Percentiles rank a stretch among this genome's conserved stretches.
These are phyloP conservation scores for Conopomorpha cramerella DNA, from an alignment of 1,140 invertebrate genomes.

Conservation along the genomic window DNA sequence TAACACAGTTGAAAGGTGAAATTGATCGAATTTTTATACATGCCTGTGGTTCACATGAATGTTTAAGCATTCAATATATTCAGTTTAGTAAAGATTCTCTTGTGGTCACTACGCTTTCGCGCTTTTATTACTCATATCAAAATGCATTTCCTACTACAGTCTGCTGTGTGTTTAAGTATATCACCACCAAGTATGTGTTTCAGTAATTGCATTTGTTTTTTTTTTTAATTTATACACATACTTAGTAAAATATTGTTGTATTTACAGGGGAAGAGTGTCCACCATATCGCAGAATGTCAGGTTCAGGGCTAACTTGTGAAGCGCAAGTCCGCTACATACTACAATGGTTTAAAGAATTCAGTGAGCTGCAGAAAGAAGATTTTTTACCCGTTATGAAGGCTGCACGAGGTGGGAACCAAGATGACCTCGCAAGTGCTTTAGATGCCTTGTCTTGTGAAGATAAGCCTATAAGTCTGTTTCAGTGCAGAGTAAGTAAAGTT, in stretches of 20 bases:
- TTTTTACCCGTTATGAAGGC: slow-evolving; percentile 77
- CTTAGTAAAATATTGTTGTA: neutral
- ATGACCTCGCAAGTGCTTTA: slow-evolving; percentile 74
- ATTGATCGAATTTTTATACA: no score
- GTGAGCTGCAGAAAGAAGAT: slow-evolving; percentile 82
- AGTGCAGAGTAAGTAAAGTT: slow-evolving; percentile 74
- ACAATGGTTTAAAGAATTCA: slow-evolving; percentile 90
- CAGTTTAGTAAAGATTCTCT: no score
- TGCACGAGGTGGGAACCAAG: slow-evolving; percentile 65
- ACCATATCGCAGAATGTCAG: slow-evolving; percentile 34
- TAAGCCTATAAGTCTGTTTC: slow-evolving; percentile 83
- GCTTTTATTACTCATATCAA: no score
- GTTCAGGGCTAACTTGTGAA: slow-evolving; percentile 61
- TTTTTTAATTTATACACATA: no score
- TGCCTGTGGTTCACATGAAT: no score
- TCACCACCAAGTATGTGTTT: no score
- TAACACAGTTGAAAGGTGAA: slow-evolving; percentile 50
- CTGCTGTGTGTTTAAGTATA: no score
- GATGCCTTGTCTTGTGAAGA: slow-evolving; percentile 69
- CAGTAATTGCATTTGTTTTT: no score
- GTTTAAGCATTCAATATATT: no score
- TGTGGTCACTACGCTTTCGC: no score
- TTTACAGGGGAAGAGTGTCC: slow-evolving; percentile 18
- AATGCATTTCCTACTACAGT: no score
- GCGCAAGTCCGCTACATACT: slow-evolving; percentile 78